Evolutionary conservation across 2,113 vertebrate genomes (phyloP).

Genomic region (Chlamydotis undulata): DNA sequence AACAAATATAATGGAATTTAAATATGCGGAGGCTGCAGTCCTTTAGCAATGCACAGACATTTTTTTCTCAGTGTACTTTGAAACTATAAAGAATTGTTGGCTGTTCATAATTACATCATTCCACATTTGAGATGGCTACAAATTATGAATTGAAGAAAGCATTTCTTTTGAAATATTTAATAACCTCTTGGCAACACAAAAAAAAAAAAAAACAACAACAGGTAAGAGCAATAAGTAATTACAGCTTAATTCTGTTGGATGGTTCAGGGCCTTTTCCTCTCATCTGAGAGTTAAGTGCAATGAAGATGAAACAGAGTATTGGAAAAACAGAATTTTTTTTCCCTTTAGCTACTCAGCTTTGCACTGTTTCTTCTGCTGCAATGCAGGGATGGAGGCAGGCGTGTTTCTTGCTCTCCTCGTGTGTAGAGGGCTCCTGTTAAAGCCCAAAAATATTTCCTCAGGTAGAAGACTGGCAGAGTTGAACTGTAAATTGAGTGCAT

Average conservation of each 20-base stretch:
- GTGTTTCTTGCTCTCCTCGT: background rate
- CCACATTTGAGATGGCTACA: background rate
- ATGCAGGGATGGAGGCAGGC: background rate
- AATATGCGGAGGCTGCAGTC: background rate
- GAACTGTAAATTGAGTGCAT: background rate
- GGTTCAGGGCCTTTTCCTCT: background rate
- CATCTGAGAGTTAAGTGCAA: background rate
- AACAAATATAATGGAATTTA: slow-evolving; percentile 28
- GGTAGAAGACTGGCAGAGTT: background rate
- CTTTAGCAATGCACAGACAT: background rate
- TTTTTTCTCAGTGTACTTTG: background rate
- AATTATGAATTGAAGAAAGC: background rate
- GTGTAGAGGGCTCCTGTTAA: background rate
- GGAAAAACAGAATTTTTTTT: background rate
- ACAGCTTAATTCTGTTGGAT: background rate
- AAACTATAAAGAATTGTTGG: background rate
- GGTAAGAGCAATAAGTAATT: background rate
- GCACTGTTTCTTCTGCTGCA: background rate
- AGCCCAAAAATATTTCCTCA: background rate
- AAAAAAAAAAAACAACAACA: background rate
- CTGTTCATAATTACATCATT: background rate
- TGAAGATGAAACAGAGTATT: background rate
- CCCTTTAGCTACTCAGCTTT: background rate
- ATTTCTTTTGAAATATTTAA: background rate
- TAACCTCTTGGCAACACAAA: background rate